Evolutionary conservation across 1,140 invertebrate species (phyloP), one percentile per base, ranked within the genome.

Genomic region (Bombus terrestris): DNA sequence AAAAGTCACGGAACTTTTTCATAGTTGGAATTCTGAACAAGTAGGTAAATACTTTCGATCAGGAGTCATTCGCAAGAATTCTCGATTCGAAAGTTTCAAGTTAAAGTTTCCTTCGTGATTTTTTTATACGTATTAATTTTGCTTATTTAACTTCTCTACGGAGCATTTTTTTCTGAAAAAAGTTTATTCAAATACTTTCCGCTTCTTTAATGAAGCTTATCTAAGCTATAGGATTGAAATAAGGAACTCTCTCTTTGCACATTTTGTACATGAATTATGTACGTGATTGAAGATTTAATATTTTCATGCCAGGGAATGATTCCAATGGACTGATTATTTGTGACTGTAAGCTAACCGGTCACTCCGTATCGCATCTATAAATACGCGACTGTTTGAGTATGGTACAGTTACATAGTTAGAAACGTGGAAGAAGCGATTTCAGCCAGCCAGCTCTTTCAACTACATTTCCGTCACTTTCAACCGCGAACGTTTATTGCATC

Each of bases 401-500:
- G 43, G 2, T 28, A 47, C 41, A 28, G n/a, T 37, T 57, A 68
- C 57, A 18, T 32, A 62, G 62, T 37, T 39, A 64, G 47, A 83
- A 71, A 76, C 43, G 64, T 77, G 80, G 39, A 86, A 80, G 77
- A 71, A 83, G n/a, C 80, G 85, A 39, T 69, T 83, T 59, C 43
- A 75, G 47, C 35, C 64, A 74, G 37, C 28, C 1, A n/a, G 37
- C 73, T 82, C 85, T 86, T 83, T 86, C 73, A 86, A 83, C 72
- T 83, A 12, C 22, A 32, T 32, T 57, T 69, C 47, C 47, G 62
- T 86, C 85, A 76, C n/a, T 83, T 71, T 82, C 18, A 68, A 9
- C 85, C n/a, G 62, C 47, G 41, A 41, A n/a, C 86, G 74, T 87
- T 87, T 87, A 87, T 87, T 78, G 82, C 75, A 57, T 78, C 82